A percentile compares a stretch with the other conserved stretches of the same genome.
These are phyloP conservation scores for Characodon lateralis DNA, from an alignment of 2,797 vertebrate species.

Conservation along the genomic window DNA sequence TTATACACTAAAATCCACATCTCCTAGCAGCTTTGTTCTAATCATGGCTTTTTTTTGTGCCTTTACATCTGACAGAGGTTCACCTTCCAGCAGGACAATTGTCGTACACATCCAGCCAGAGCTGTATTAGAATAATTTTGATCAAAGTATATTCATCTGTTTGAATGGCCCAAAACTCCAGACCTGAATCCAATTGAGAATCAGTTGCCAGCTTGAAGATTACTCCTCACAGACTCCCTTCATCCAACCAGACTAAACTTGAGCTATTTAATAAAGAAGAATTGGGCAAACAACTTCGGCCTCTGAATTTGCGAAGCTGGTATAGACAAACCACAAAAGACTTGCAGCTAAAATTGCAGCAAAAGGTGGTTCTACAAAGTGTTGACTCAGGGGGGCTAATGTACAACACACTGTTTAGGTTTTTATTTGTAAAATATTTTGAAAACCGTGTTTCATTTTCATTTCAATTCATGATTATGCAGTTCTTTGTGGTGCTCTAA, in stretches of 20 bases:
- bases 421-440: too few species aligned
- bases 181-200: background rate
- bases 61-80: background rate
- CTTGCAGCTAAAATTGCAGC: background rate
- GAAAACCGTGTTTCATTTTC: too few species aligned
- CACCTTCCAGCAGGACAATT: too few species aligned
- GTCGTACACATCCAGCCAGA: too few species aligned
- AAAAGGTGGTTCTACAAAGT: too few species aligned
- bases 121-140: background rate
- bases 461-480: too few species aligned
- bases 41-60: background rate
- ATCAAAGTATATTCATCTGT: background rate
- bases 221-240: background rate
- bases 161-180: background rate
- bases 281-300: background rate
- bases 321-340: background rate
- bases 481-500: too few species aligned
- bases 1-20: background rate
- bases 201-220: background rate
- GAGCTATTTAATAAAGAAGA: background rate
- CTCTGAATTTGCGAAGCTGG: background rate
- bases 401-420: too few species aligned
- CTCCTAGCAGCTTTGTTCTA: background rate
- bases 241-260: background rate
- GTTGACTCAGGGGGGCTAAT: too few species aligned